Base-by-base conservation (phyloP, 2,888 invertebrate genomes). In the Andrena fulva region DNA sequence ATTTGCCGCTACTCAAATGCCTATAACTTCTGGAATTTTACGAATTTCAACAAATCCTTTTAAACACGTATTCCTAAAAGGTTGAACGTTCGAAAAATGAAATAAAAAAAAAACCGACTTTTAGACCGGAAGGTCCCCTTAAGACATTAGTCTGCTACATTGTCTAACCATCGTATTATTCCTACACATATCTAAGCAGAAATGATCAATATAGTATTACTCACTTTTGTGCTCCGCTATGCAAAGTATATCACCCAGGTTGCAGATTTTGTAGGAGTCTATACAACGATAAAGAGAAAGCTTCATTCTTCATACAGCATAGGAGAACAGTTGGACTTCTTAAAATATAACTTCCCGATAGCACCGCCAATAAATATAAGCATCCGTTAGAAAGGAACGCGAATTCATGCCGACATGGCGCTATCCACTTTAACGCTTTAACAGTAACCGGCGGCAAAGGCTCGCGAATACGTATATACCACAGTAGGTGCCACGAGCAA, bases 241-340 rank as follows among this genome's bases (percentile, higher is more conserved):
- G 63, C 92, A 92, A 0, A 20, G 8, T 10, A 82, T 35, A 33
- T 92, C 90, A 1, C 68, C 64, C 1, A 77, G 69, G 50, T 80
- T 86, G 85, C 92, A 91, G 12, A 88, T 81, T 31, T 87, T 90
- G 12, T 66, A 64, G 0, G 67, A 33, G 50, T 85, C 91, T 92
- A 56, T 16, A 71, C 59, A 10, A 66, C 24, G 7, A 56, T 52
- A 8, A 70, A 63, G 48, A 2, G 8, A 68, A 54, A 42, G 0
- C 42, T 8, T 56, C 27, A 66, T 8, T 56, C 24, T 67, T 0
- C 16, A 7, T 29, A 6, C 63, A 42, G 12, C 10, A 35, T 8
- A 10, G 35, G 4, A 12, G 27, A 56, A 48, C 48, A 29, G 20
- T 48, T 31, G 7, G 42, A 29, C 33, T 35, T 16, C 3, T 56